Percentiles rank a stretch among this genome's conserved stretches.
phyloP scores from a whole-genome alignment of 2,113 vertebrate species.

The Falco punctatus region DNA sequence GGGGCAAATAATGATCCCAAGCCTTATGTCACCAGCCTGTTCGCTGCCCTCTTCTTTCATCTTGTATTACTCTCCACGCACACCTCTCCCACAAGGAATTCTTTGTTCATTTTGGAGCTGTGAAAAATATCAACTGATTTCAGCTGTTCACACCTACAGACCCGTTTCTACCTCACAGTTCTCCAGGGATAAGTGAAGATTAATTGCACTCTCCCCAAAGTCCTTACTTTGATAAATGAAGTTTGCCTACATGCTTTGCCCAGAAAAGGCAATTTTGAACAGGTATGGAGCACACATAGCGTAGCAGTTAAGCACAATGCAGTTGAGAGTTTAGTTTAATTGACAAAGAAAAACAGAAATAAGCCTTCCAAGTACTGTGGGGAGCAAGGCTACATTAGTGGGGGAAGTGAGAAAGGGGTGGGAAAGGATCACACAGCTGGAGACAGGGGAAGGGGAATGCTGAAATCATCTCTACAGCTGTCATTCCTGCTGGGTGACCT shows the following conservation, averaged over 20 bases:
- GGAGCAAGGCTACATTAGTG: neutral
- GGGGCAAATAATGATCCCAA: neutral
- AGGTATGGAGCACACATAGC: neutral
- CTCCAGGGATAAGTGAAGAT: slow-evolving; percentile 32
- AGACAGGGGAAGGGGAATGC: neutral
- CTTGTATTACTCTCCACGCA: neutral
- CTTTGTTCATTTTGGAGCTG: neutral
- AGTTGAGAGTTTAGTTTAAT: neutral
- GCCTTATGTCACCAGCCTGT: neutral
- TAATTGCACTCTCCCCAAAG: slow-evolving; percentile 15
- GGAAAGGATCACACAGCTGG: neutral
- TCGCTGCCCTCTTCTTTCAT: neutral
- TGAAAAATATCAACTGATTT: neutral
- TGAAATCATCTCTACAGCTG: neutral
- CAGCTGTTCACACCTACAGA: slow-evolving; percentile 28
- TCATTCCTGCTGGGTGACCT: neutral
- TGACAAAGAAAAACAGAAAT: slow-evolving; percentile 23
- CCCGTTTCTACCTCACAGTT: neutral
- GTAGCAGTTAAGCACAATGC: neutral
- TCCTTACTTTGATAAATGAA: slow-evolving; percentile 17
- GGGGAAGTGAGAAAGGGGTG: neutral
- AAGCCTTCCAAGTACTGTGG: neutral
- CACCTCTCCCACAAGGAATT: neutral
- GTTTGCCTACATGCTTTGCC: neutral
- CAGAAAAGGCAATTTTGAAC: neutral